Conservation (phyloP, 2,888 invertebrate genomes). For the Tanytarsus gracilentus region DNA sequence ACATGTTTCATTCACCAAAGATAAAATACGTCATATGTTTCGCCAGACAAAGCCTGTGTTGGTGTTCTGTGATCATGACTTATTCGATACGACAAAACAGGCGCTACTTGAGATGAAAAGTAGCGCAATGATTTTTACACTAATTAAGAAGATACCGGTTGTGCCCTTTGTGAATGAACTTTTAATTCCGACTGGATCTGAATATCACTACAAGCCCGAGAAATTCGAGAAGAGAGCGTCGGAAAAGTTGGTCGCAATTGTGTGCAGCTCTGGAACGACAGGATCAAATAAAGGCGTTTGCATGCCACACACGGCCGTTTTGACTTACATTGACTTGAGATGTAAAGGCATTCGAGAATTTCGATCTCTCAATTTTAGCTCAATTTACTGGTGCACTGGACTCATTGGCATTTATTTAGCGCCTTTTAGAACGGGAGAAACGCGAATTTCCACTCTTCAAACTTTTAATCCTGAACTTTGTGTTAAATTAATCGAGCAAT, state of each 20-base stretch:
- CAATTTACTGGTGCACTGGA: slow-evolving; percentile 3
- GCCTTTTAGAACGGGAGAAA: slow-evolving; percentile 16
- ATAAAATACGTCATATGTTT: slow-evolving; percentile 15
- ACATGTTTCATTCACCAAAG: slow-evolving; percentile 18
- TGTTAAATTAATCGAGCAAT: slow-evolving; percentile 8
- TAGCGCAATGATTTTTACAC: slow-evolving; percentile 20
- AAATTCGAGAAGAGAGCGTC: slow-evolving; percentile 13
- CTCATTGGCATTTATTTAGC: slow-evolving; percentile 12
- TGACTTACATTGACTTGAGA: not conserved
- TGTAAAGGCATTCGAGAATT: not conserved
- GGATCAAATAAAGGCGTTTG: slow-evolving; percentile 8
- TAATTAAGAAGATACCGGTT: slow-evolving; percentile 13
- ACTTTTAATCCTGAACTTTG: slow-evolving; percentile 13
- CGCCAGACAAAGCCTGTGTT: not conserved
- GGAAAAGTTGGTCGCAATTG: slow-evolving; percentile 17
- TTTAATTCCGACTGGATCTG: slow-evolving; percentile 16
- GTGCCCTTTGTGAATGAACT: slow-evolving; percentile 23
- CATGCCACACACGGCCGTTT: slow-evolving; percentile 15
- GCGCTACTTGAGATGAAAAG: slow-evolving; percentile 18
- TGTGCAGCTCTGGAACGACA: not conserved
- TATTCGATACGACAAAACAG: slow-evolving; percentile 8
- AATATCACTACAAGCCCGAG: slow-evolving; percentile 9
- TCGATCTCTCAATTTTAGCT: slow-evolving; percentile 13
- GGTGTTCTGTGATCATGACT: slow-evolving; percentile 20
- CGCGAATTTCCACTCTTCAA: slow-evolving; percentile 17